Conservation (phyloP, 2,797 vertebrate genomes). For the Aphelocoma californica region DNA sequence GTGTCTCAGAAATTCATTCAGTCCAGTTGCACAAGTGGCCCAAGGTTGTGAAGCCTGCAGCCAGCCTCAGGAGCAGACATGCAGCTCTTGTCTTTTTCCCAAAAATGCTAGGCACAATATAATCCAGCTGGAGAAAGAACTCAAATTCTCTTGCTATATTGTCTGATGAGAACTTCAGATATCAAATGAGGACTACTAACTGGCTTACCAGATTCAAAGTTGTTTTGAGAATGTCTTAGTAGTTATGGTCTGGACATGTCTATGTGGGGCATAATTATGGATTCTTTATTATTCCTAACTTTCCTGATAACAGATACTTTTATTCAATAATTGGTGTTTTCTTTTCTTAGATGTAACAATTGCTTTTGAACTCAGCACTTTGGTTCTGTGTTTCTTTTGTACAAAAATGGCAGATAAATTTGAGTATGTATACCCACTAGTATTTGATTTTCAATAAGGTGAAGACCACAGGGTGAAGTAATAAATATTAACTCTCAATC, state of each 20-base stretch:
- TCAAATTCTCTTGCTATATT: not conserved
- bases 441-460: not conserved
- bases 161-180: not conserved
- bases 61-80: not conserved
- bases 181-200: not conserved
- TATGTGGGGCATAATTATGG: not conserved
- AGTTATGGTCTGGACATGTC: not conserved
- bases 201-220: not conserved
- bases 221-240: not conserved
- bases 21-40: not conserved
- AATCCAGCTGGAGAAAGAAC: not conserved
- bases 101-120: not conserved
- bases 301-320: not conserved
- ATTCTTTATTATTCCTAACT: not conserved
- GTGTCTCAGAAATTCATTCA: not conserved
- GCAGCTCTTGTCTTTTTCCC: not conserved
- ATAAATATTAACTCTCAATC: not conserved
- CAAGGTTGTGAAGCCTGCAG: not conserved
- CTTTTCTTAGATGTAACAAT: not conserved
- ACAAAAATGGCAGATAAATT: not conserved
- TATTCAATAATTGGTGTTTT: not conserved
- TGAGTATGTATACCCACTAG: not conserved
- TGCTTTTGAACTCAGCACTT: not conserved
- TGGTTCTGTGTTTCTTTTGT: not conserved
- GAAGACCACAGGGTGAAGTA: not conserved